phyloP scores from a whole-genome alignment of 37 sponge, comb jelly and placozoan genomes.

The Beroe ovata region DNA sequence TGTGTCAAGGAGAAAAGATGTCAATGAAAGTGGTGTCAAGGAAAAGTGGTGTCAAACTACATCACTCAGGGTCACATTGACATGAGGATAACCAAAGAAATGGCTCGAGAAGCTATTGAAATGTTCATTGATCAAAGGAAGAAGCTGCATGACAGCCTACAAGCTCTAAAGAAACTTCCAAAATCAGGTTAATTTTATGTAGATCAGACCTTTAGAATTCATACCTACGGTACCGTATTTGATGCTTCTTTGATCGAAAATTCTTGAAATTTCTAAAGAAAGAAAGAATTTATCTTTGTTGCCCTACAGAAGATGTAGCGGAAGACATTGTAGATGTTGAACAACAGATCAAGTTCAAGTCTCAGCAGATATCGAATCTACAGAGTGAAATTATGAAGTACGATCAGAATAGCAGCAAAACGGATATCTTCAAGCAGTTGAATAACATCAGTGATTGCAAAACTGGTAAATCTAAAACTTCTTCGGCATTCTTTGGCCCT shows the following conservation, averaged over 20 bases:
- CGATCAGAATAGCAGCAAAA: slow-evolving; percentile 12
- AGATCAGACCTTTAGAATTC: no score
- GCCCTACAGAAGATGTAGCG: not conserved
- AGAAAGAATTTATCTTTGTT: no score
- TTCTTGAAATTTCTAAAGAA: no score
- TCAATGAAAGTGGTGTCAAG: not conserved
- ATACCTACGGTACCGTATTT: no score
- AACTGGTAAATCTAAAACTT: slow-evolving; percentile 45
- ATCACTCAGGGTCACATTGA: slow-evolving; percentile 66
- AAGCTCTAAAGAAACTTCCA: slow-evolving; percentile 45
- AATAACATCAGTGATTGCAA: slow-evolving; percentile 54
- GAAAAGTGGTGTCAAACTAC: not conserved
- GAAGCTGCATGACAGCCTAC: slow-evolving; percentile 15
- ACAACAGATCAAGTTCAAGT: slow-evolving; percentile 56
- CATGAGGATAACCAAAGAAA: slow-evolving; percentile 20
- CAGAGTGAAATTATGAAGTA: slow-evolving; percentile 55
- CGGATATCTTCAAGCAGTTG: slow-evolving; percentile 40
- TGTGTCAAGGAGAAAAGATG: not conserved
- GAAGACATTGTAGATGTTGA: slow-evolving; percentile 49
- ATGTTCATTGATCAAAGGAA: slow-evolving; percentile 64
- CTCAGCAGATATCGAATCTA: slow-evolving; percentile 39
- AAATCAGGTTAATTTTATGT: slow-evolving; percentile 18
- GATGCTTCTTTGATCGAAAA: no score
- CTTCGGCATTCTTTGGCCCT: no score
- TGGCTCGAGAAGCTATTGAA: slow-evolving; percentile 62